A percentile compares a stretch with the other conserved stretches of the same genome.
Evolutionary conservation across 1,140 invertebrate species (phyloP).

Genomic region (Diachasmimorpha longicaudata): DNA sequence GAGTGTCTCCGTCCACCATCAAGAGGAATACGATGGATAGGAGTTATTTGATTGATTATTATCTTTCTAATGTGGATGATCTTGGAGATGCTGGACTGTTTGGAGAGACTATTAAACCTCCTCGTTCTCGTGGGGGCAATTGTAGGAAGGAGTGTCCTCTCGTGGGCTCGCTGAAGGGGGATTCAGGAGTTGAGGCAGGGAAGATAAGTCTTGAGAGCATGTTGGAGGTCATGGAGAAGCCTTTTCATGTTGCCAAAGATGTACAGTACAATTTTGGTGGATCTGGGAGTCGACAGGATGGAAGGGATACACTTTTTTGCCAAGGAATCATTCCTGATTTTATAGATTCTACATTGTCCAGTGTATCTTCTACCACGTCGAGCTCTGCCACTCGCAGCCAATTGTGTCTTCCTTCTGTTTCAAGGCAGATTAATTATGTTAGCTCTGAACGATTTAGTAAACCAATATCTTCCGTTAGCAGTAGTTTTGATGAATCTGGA

Average conservation of each 20-base stretch:
- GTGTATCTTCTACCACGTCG: conserved; percentile 21
- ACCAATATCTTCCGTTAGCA: neutral
- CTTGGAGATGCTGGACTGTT: neutral
- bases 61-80: conserved; percentile 11
- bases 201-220: neutral
- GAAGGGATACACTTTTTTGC: neutral
- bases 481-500: neutral
- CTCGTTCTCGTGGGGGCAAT: neutral
- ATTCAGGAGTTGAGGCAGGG: neutral
- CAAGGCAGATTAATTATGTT: neutral
- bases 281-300: neutral
- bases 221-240: neutral
- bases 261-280: neutral
- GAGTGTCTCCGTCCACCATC: conserved; percentile 22
- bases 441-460: neutral
- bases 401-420: neutral
- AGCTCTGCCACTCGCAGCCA: neutral
- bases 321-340: neutral
- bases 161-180: neutral
- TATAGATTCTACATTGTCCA: neutral
- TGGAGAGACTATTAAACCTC: neutral
- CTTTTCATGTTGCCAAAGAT: neutral
- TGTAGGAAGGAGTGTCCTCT: neutral
- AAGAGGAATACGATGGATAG: conserved; percentile 25
- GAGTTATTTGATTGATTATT: conserved; percentile 28